Base-by-base conservation (phyloP, 2,113 vertebrate genomes). In the Passer montanus region DNA sequence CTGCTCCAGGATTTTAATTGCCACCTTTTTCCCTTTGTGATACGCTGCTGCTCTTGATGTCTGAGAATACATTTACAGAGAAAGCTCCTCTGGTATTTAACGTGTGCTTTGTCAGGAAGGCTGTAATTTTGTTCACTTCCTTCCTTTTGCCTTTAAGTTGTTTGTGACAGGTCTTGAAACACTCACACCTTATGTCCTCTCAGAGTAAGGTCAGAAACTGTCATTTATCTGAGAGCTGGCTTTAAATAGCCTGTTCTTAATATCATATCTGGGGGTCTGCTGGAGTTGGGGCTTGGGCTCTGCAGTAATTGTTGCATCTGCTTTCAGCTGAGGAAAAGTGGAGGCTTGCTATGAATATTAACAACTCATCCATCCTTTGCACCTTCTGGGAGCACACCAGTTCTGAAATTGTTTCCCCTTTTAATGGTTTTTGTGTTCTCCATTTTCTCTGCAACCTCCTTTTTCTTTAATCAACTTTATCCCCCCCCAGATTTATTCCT, bases 1-100 rank as follows among this genome's bases (percentile, higher is more conserved):
- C 86, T 94, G 60, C 94, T 96, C 76, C 46, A 87, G 89, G 95
- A 84, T 96, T 95, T 95, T 97, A 97, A 97, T 97, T 97, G 96
- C 95, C 23, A 56, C 95, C 94, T 95, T 96, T 94, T 97, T 89
- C 76, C 83, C 89, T 94, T 95, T 92, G 78, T 95, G 95, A 96
- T 95, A 63, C 50, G 37, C 93, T 95, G 95, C 96, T 97, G 95
- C 67, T 96, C 94, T 81, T 92, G 91, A 97, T 91, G 94, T 21
- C 85, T 88, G 76, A 88, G 94, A 90, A 95, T 77, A 89, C 88
- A 84, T 93, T 94, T 89, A 26, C 73, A 63, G 89, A 93, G 95
- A 93, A 31, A 92, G 95, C 91, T 81, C 89, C 86, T 90, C 83
- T 84, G 74, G 68, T 90, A 78, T 92, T 97, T 95, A 78, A 89